Evolutionary conservation across 53 echinoderm and acorn worm genomes (phyloP), one percentile per base, ranked within the genome.

Genomic region (Astropecten irregularis): DNA sequence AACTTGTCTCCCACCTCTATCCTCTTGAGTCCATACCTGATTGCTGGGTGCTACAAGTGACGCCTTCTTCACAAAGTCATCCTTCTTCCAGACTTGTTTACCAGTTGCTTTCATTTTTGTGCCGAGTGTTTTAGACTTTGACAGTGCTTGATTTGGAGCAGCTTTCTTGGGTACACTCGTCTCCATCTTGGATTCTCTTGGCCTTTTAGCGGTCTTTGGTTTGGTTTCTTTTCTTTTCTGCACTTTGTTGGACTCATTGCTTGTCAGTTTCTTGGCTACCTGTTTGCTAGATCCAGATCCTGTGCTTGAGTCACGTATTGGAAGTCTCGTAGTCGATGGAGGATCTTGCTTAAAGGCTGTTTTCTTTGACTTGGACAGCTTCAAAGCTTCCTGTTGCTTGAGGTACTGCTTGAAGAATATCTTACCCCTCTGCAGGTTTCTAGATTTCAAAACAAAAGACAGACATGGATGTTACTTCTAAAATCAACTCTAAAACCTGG

Each of bases 371-470:
- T 71, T 33, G 8, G 18, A 5, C 3, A 71, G 71, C 16, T 71
- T 28, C 1, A 49, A 25, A 49, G 30, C 51, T 50, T 48, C 50
- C 33, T 32, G 32, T 20, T 50, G 32, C 11, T 20, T 15, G 49
- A 71, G 71, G 31, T 71, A 71, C 31, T 20, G 49, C 32, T 71
- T 71, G 50, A 71, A 71, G 34, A 49, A 71, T 19, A 71, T 15
- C 9, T 9, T 4, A 32, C 71, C 71, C 20, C 22, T 50, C 11
- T 35, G 50, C 50, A 51, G 50, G 30, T 71, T 71, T 42, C 71
- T 71, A 35, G 18, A 52, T n/a, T n/a, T 50, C 34, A 49, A 19
- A n/a, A 3, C 18, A 3, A 33, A 15, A 6, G 0, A 9, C 15
- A 62, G 34, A 56, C 5, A 3, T 56, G 56, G 25, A 56, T 16